phyloP scores from a whole-genome alignment of 2,113 vertebrate species.

The Ceyx melanurus region DNA sequence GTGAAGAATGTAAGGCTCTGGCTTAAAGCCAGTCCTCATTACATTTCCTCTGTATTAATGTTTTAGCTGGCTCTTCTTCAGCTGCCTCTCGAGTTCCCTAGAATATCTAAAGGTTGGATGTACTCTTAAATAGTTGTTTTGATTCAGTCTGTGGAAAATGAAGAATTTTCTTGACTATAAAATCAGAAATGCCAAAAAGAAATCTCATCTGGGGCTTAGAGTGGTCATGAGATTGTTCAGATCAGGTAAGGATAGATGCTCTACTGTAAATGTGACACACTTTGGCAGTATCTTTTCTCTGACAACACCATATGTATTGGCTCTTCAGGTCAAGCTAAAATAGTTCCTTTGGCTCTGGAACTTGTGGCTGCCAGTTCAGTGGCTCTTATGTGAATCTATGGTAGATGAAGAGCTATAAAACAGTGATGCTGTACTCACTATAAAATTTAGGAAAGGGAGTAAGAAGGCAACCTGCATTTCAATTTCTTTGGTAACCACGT shows the following conservation, averaged over 20 bases:
- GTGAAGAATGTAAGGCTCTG: not conserved
- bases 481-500: not conserved
- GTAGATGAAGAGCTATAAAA: not conserved
- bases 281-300: not conserved
- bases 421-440: not conserved
- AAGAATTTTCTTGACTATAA: not conserved
- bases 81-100: not conserved
- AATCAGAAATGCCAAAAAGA: not conserved
- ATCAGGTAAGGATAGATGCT: not conserved
- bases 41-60: not conserved
- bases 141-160: not conserved
- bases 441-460: not conserved
- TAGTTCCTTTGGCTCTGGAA: not conserved
- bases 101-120: not conserved
- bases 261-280: not conserved
- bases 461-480: not conserved
- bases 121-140: not conserved
- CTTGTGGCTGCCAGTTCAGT: not conserved
- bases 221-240: not conserved
- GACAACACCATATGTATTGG: not conserved
- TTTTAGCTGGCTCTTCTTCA: not conserved
- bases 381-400: fast-evolving
- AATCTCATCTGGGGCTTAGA: not conserved
- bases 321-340: not conserved
- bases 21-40: not conserved